Base-by-base conservation (phyloP, 2,113 vertebrate species). In the Naja naja region DNA sequence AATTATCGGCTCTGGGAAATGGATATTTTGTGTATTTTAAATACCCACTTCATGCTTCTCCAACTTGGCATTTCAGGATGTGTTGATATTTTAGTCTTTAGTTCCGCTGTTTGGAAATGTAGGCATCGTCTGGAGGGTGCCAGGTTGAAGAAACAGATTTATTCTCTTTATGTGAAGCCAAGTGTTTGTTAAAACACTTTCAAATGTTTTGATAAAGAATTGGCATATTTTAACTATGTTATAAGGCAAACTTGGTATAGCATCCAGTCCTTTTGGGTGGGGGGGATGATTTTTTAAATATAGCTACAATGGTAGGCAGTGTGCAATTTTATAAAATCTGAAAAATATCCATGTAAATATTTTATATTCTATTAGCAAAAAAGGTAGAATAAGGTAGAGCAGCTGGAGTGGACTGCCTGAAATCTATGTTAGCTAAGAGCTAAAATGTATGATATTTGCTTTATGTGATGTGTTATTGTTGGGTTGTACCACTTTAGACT, bases 301-400 rank as follows among this genome's bases (percentile, higher is more conserved):
- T n/a, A 47, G 39, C 27, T 20, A 9, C 34, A 23, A 2, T 56
- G 25, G 10, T 85, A 85, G 88, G 30, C 64, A 85, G 14, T 89
- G 91, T 89, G 88, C 52, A 92, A 92, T 92, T 56, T 53, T 89
- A 47, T 89, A 34, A 88, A 88, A 64, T 91, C 30, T 87, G 12
- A 55, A 89, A 45, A 81, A n/a, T 74, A 89, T n/a, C 30, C 85
- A 58, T 34, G 43, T 85, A 34, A 49, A 58, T 58, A 53, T 86
- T 58, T 58, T 85, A 58, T 86, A 90, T 89, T 85, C 43, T 81
- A 81, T 81, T 74, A 89, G 27, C 64, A 56, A 58, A 85, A 69
- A 30, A 43, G 39, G 43, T 85, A 30, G 49, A 81, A 34, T 22
- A 74, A 74, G 23, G 43, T 81, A 81, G 34, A 43, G 74, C 74